Evolutionary conservation across 2,888 invertebrate species (phyloP).

Genomic region (Sturmia bella): DNA sequence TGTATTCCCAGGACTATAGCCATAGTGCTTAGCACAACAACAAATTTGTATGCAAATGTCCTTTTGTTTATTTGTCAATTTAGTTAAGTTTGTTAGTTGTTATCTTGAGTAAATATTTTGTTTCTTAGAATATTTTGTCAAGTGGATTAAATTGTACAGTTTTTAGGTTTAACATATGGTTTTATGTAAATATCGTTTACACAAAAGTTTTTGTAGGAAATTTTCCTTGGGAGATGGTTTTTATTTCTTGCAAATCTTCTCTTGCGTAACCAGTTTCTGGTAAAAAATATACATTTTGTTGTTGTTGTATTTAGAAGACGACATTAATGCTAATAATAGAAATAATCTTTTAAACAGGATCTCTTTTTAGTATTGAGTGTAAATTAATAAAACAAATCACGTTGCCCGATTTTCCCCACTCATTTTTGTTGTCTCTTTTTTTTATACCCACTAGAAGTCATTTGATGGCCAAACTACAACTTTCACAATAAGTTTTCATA

Average conservation of each 20-base stretch:
- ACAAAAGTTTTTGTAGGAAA: conserved; percentile 17
- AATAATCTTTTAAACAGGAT: conserved; percentile 57
- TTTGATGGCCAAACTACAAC: conserved; percentile 60
- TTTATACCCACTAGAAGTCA: conserved; percentile 54
- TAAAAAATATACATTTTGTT: not conserved
- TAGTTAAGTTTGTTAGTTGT: conserved; percentile 48
- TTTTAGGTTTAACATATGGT: conserved; percentile 50
- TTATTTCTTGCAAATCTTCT: not conserved
- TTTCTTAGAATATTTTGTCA: conserved; percentile 54
- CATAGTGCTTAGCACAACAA: conserved; percentile 42
- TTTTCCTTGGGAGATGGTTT: not conserved
- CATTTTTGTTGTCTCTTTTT: conserved; percentile 23
- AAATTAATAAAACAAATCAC: conserved; percentile 51
- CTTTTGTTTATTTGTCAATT: conserved; percentile 68
- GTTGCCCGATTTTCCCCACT: conserved; percentile 57
- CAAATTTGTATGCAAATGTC: conserved; percentile 59
- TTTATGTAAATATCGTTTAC: conserved; percentile 48
- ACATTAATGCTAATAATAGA: conserved; percentile 33
- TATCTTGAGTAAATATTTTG: conserved; percentile 63
- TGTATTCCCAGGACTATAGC: not conserved
- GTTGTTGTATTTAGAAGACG: not conserved
- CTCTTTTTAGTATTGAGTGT: conserved; percentile 21
- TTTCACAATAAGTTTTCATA: conserved; percentile 69
- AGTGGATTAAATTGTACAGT: conserved; percentile 58
- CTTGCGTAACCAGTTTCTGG: not conserved